Percentiles rank a stretch among this genome's conserved stretches.
phyloP scores from a whole-genome alignment of 2,888 invertebrate genomes.

The Nomada flava region DNA sequence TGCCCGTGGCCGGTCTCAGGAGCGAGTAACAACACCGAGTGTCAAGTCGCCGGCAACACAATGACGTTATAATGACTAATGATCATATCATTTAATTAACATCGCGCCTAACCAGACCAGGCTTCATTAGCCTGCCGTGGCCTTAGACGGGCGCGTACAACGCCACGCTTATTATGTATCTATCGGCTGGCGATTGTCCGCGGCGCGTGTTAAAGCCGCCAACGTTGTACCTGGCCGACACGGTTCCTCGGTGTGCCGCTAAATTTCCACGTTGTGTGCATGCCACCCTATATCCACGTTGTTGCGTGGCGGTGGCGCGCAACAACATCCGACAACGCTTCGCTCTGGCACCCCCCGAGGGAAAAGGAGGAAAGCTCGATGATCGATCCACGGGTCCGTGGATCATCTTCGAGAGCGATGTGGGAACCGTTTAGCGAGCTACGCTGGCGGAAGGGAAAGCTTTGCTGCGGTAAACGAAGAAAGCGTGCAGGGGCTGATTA shows the following conservation, averaged over 20 bases:
- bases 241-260: conserved; percentile 78
- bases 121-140: conserved; percentile 80
- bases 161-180: conserved; percentile 82
- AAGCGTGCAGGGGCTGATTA: not conserved
- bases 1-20: conserved; percentile 61
- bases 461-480: not conserved
- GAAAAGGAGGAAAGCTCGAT: conserved; percentile 62
- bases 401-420: conserved; percentile 53
- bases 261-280: conserved; percentile 79
- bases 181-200: conserved; percentile 75
- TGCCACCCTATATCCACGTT: not conserved
- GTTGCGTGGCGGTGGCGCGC: conserved; percentile 19
- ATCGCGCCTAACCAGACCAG: conserved; percentile 81
- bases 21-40: conserved; percentile 63
- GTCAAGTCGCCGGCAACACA: conserved; percentile 78
- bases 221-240: conserved; percentile 77
- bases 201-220: conserved; percentile 76
- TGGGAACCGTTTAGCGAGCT: not conserved
- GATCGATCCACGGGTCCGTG: conserved; percentile 57
- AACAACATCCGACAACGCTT: conserved; percentile 34
- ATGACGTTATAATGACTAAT: conserved; percentile 83
- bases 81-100: conserved; percentile 84
- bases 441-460: not conserved
- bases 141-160: conserved; percentile 74
- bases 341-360: conserved; percentile 27